Evolutionary conservation across 2,113 vertebrate species (phyloP).

Genomic region (Tautogolabrus adspersus): DNA sequence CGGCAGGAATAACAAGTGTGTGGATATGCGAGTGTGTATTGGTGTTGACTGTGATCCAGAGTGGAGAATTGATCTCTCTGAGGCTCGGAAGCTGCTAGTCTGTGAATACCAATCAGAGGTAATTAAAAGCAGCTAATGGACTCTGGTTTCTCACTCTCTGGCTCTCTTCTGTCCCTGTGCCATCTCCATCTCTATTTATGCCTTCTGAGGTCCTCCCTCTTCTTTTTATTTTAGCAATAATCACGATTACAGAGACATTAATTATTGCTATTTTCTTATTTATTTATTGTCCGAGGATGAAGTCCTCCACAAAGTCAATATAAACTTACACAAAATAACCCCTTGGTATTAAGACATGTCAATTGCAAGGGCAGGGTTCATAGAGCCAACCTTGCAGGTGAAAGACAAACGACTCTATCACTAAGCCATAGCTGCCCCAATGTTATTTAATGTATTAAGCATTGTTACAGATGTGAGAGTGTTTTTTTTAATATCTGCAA

Average conservation of each 20-base stretch:
- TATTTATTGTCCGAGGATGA: slow-evolving; percentile 1
- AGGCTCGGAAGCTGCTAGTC: slow-evolving; percentile 63
- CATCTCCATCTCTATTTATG: slow-evolving; percentile 38
- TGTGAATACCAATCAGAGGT: slow-evolving; percentile 81
- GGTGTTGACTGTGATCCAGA: slow-evolving; percentile 63
- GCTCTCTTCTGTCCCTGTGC: slow-evolving; percentile 19
- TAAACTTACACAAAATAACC: background rate
- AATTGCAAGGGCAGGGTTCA: too few relatives aligned
- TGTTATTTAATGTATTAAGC: too few relatives aligned
- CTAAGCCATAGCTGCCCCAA: too few relatives aligned
- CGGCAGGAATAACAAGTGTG: slow-evolving; percentile 24
- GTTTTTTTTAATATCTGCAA: too few relatives aligned
- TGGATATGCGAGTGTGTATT: slow-evolving; percentile 15
- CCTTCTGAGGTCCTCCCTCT: slow-evolving; percentile 18
- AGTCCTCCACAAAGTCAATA: background rate
- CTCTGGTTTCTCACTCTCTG: slow-evolving; percentile 57
- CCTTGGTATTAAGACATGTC: too few relatives aligned
- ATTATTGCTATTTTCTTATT: background rate
- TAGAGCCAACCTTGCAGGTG: too few relatives aligned
- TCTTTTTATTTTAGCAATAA: slow-evolving; percentile 35
- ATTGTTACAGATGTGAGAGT: too few relatives aligned
- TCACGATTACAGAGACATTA: slow-evolving; percentile 4
- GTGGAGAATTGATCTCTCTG: slow-evolving; percentile 71
- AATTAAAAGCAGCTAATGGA: slow-evolving; percentile 83
- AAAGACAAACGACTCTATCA: too few relatives aligned